Base-by-base conservation (phyloP, 1,140 invertebrate genomes). In the Penaeus vannamei region DNA sequence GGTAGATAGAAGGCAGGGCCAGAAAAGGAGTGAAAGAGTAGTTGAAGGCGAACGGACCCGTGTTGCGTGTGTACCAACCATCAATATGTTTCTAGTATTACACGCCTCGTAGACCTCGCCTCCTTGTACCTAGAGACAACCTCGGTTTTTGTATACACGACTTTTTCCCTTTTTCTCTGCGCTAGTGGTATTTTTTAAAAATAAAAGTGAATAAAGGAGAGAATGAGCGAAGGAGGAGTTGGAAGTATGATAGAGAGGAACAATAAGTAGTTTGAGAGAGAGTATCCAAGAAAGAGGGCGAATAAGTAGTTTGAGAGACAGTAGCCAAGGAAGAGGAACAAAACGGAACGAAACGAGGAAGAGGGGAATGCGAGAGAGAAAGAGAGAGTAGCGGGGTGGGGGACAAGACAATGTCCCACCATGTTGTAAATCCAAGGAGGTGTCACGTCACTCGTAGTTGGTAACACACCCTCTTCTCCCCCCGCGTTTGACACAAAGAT, bases 281-380 rank as follows among this genome's bases (percentile, higher is more conserved):
- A 23, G 7, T 42, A 53, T n/a, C 20, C 3, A 20, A 82, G 80
- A 82, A 29, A 80, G 29, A 80, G 29, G 36, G 36, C 14, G 17
- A n/a, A 17, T 26, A 7, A 79, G 42, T 17, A 77, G 20, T 17
- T 17, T 22, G 72, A 77, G 32, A 17, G 32, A 77, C 72, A 77
- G 29, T 20, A 77, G 32, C 17, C 20, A 79, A 36, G 7, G 29
- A 4, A 20, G 36, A 7, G 29, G 36, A 79, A 46, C 26, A 32
- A 20, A 12, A 20, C 26, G n/a, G 23, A 80, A 42, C 23, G 22
- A 36, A 80, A 80, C 36, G 23, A 22, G 66, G 12, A 20, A 22
- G 66, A 72, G 66, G 22, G 66, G 66, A 23, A 32, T n/a, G 64
- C 23, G 64, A 69, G 72, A 77, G 72, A 79, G 32, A 42, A 53